Base-by-base conservation (phyloP, 2,113 vertebrate species). In the Rhabdornis inornatus region DNA sequence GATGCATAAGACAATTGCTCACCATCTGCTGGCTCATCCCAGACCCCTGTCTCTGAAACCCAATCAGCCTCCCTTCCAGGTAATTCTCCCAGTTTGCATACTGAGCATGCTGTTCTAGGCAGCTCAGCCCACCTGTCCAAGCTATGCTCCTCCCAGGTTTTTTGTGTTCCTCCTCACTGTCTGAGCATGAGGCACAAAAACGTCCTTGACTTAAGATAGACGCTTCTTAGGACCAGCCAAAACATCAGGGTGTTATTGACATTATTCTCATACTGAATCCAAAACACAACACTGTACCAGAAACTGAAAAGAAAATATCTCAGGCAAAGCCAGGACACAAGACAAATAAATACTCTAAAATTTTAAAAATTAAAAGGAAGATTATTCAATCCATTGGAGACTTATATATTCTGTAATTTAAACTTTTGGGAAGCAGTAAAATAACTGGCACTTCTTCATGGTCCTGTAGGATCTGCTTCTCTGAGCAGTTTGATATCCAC, bases 121-220 rank as follows among this genome's bases (percentile, higher is more conserved):
- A n/a, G n/a, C 28, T 61, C 56, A 55, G 15, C 15, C 78, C 47
- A 47, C 24, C 40, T 70, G 24, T 20, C 40, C 35, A 8, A 21
- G 17, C 8, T 35, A 42, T 33, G 40, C 8, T 31, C 21, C n/a
- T 76, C 31, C 15, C 25, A 56, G 5, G 11, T 11, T 42, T 76
- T 53, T 37, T 49, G 40, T 42, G 12, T 23, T 69, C 42, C 15
- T 56, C 22, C 25, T 83, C 31, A 33, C 21, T 56, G 22, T n/a
- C 18, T 83, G 35, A 83, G 47, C 40, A 83, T 7, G 18, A 63
- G 49, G 27, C 18, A 49, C 8, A 49, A 49, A 63, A 76, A 33
- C 0, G 0, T 56, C 40, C 30, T 69, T 61, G 63, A 42, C 17
- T 42, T 42, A 42, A 15, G 30, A 27, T 1, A 61, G 21, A 19